These are phyloP conservation scores for Leuciscus waleckii DNA, from an alignment of 2,797 vertebrate genomes.

Conservation along the genomic window DNA sequence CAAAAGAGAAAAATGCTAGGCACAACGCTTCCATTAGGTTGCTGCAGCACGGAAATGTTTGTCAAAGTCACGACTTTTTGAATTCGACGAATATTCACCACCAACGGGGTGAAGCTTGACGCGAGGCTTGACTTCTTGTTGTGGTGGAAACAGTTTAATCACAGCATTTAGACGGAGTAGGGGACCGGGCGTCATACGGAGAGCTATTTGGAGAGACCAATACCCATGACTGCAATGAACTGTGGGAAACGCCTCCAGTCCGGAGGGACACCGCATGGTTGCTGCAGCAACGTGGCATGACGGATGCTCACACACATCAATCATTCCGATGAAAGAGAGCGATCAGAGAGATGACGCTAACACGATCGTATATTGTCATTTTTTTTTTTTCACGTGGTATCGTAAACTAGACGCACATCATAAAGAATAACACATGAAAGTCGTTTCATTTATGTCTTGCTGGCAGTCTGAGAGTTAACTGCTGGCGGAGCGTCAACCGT, in stretches of 20 bases:
- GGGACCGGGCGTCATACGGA: conserved; percentile 48
- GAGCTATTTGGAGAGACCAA: conserved; percentile 64
- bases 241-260: conserved; percentile 55
- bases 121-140: conserved; percentile 55
- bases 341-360: conserved; percentile 45
- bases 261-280: conserved; percentile 57
- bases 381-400: conserved; percentile 41
- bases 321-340: conserved; percentile 51
- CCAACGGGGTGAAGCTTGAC: conserved; percentile 46
- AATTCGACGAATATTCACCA: conserved; percentile 58
- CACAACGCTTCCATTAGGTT: conserved; percentile 52
- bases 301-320: conserved; percentile 58
- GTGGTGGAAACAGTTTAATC: conserved; percentile 63
- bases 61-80: conserved; percentile 60
- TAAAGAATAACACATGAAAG: conserved; percentile 69
- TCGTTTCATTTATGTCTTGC: conserved; percentile 42
- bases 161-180: conserved; percentile 57
- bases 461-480: conserved; percentile 48
- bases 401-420: conserved; percentile 65
- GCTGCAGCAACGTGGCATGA: conserved; percentile 48
- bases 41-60: conserved; percentile 41
- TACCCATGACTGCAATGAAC: conserved; percentile 62
- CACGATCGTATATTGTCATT: conserved; percentile 2
- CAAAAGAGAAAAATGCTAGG: conserved; percentile 53
- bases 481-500: conserved; percentile 42